Evolutionary conservation across 2,797 vertebrate genomes (phyloP).

Genomic region (Chrysocyon brachyurus): DNA sequence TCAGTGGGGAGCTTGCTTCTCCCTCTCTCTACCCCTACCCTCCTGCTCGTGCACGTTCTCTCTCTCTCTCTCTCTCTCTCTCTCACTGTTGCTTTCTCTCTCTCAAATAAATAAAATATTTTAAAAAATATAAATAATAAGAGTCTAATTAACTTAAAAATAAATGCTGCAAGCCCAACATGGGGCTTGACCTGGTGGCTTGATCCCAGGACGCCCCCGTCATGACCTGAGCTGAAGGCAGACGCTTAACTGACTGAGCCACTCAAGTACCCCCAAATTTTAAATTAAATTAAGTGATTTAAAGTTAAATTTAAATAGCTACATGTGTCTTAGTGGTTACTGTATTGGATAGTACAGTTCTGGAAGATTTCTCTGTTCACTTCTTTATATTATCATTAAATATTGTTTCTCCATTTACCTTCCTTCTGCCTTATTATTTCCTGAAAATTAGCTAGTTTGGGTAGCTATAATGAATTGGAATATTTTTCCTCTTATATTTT

Average conservation of each 20-base stretch:
- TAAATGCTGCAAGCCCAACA: background rate
- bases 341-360: background rate
- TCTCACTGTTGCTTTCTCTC: rapidly evolving
- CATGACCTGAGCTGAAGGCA: no score
- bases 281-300: background rate
- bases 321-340: background rate
- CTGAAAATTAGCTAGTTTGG: background rate
- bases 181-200: no score
- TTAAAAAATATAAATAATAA: no score
- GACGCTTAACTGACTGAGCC: no score
- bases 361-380: background rate
- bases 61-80: no score
- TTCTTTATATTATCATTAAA: background rate
- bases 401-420: background rate
- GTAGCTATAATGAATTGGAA: background rate
- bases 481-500: background rate
- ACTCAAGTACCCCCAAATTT: background rate
- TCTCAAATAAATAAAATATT: no score
- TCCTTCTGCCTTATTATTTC: background rate
- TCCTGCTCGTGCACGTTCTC: no score
- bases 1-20: no score
- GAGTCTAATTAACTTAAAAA: background rate
- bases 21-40: no score
- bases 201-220: no score
- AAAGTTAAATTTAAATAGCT: background rate